Evolutionary conservation across 2,797 vertebrate genomes (phyloP), one percentile per base, ranked within the genome.

Genomic region (Emydoidea blandingii): DNA sequence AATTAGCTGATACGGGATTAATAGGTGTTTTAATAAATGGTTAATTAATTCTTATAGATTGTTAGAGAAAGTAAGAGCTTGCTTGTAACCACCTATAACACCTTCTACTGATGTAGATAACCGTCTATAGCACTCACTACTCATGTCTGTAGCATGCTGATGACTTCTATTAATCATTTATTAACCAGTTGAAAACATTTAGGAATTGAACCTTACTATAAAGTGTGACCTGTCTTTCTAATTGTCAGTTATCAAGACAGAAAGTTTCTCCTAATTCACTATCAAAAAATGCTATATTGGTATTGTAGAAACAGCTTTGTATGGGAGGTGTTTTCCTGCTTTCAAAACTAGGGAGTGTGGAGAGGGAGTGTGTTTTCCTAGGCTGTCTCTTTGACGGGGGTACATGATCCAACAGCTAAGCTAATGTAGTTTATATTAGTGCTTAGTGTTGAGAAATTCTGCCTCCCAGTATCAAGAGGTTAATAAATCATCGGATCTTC

Each of bases 401-500:
- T 88, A 96, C 68, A 57, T 92, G 96, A 96, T 87, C 93, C 94
- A 97, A 93, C 93, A 95, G 84, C 89, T 94, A 37, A 59, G 95
- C 89, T 96, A 96, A 97, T 84, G 29, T 47, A 14, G 31, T 91
- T 89, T 80, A 82, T 93, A 62, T 96, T 96, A 93, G 83, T 65
- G 62, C 80, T 96, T 92, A 92, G 57, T 92, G 88, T 87, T 94
- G 87, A 96, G 78, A 92, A 95, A 53, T 87, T 65, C 84, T 96
- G 96, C 86, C 52, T 79, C 92, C 92, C 87, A 34, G 83, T 93
- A 79, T 87, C 87, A 88, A 95, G 41, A 94, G 65, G 83, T 94
- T 97, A 94, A 94, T 68, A 96, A 94, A 96, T 96, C 87, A 94
- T 80, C 76, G 90, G 82, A 81, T 95, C 96, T 95, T 97, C 95